phyloP scores from a whole-genome alignment of 2,113 vertebrate species.

The Oreochromis spilurus region DNA sequence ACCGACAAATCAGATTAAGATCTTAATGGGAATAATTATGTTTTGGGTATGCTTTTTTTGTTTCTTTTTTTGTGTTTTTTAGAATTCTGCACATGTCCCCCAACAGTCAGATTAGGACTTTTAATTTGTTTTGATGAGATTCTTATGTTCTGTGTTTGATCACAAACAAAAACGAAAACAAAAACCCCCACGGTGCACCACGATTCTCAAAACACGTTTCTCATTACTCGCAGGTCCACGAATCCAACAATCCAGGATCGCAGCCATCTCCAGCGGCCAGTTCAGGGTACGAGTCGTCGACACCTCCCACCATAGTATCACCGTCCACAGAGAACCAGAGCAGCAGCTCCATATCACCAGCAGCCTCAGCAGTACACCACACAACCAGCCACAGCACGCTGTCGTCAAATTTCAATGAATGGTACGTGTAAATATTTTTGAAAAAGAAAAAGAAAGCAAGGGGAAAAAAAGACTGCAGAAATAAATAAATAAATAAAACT shows the following conservation, averaged over 20 bases:
- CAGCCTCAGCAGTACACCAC: constrained; percentile 94
- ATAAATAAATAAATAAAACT: constrained; percentile 65
- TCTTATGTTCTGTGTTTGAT: neutral
- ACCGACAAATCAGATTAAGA: constrained; percentile 48
- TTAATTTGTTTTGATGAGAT: constrained; percentile 5
- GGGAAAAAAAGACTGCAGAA: constrained; percentile 68
- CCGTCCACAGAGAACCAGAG: constrained; percentile 98
- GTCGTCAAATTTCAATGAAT: constrained; percentile 99
- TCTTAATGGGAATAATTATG: constrained; percentile 24
- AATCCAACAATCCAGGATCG: constrained; percentile 88
- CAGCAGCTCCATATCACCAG: constrained; percentile 95
- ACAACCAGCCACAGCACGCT: constrained; percentile 96
- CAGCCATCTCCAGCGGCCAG: constrained; percentile 98
- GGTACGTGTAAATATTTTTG: constrained; percentile 97
- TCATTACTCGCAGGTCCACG: constrained; percentile 83
- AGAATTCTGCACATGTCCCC: neutral
- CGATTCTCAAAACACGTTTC: neutral
- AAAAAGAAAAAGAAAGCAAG: constrained; percentile 49
- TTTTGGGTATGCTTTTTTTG: neutral
- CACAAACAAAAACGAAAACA: neutral
- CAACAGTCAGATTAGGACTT: neutral
- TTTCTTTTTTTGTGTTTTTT: neutral
- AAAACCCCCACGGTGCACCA: neutral
- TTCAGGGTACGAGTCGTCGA: constrained; percentile 98
- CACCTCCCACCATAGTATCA: constrained; percentile 97